phyloP scores from a whole-genome alignment of 37 sponge, comb jelly and placozoan genomes.

The Cladorhizidae sp. region DNA sequence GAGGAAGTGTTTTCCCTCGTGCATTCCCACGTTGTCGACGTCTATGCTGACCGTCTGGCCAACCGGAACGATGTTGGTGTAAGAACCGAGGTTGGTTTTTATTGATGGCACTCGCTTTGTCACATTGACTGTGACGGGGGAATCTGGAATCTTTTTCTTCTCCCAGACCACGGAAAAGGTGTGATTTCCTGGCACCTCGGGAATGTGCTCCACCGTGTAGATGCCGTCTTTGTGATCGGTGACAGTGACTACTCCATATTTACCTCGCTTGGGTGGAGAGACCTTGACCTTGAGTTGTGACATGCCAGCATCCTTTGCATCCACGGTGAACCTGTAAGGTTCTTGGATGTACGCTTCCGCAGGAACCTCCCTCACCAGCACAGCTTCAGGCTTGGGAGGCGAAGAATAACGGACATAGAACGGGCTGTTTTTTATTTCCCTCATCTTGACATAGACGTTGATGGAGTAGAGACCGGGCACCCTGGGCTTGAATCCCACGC shows the following conservation, averaged over 20 bases:
- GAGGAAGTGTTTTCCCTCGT: background rate
- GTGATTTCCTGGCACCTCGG: slow-evolving; percentile 47
- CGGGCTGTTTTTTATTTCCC: slow-evolving; percentile 35
- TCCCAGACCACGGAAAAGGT: slow-evolving; percentile 34
- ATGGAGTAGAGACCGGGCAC: slow-evolving; percentile 52
- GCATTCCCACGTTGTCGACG: slow-evolving; percentile 11
- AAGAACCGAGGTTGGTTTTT: slow-evolving; percentile 8
- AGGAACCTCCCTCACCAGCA: slow-evolving; percentile 21
- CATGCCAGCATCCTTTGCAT: slow-evolving; percentile 65
- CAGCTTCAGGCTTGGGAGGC: slow-evolving; percentile 33
- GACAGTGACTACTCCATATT: slow-evolving; percentile 12
- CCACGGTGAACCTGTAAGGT: slow-evolving; percentile 36
- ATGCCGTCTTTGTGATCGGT: slow-evolving; percentile 48
- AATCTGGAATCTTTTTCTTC: slow-evolving; percentile 32
- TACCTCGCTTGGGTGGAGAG: slow-evolving; percentile 20
- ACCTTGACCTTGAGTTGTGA: slow-evolving; percentile 45
- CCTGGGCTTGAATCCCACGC: slow-evolving; percentile 42
- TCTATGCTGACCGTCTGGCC: background rate
- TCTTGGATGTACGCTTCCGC: slow-evolving; percentile 26
- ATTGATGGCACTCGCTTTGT: slow-evolving; percentile 6
- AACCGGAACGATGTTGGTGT: slow-evolving; percentile 15
- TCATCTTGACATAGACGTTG: slow-evolving; percentile 4
- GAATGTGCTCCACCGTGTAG: slow-evolving; percentile 29
- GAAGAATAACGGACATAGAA: slow-evolving; percentile 15
- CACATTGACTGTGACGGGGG: slow-evolving; percentile 45